Evolutionary conservation across 2,113 vertebrate species (phyloP), one percentile per base, ranked within the genome.

Genomic region (Zonotrichia leucophrys): DNA sequence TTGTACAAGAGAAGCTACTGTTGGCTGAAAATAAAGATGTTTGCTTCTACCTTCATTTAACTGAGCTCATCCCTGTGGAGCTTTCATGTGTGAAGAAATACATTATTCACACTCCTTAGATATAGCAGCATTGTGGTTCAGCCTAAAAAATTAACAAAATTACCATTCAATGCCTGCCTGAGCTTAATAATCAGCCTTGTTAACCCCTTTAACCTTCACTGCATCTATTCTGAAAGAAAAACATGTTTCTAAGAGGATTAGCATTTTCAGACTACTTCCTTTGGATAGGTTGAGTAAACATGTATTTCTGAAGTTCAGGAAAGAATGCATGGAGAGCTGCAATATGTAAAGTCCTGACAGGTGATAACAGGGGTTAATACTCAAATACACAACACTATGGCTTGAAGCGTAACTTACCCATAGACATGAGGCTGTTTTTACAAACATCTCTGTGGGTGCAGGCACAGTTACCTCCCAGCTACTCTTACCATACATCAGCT

Each of bases 31-130:
- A 97, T 96, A 73, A 92, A 96, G 96, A 97, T 96, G 84, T 96
- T 96, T 96, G 24, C 89, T 82, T 78, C 83, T 94, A 31, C 58
- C 55, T 89, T 93, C 60, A 86, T 95, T 92, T 95, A 81, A 86
- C 92, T 25, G 79, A 74, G 80, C 78, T 95, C 69, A 84, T 95
- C 41, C 60, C 76, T 66, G 37, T 72, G 47, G 80, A 83, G 41
- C 74, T 96, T 81, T 96, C 93, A 74, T 95, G 82, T 97, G 92
- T 96, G 97, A 97, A 97, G 82, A 96, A 97, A 92, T 91, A 82
- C 55, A 97, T 96, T 96, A 94, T 72, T 97, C 89, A 95, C 88
- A 93, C 76, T 82, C 20, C 55, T 89, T 92, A 89, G 76, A 73
- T 84, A 68, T 64, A 95, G 94, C 87, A 94, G 39, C 35, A 55